Percentiles rank a stretch among this genome's conserved stretches.
Evolutionary conservation across 2,797 vertebrate species (phyloP).

Genomic region (Silurus aristotelis): DNA sequence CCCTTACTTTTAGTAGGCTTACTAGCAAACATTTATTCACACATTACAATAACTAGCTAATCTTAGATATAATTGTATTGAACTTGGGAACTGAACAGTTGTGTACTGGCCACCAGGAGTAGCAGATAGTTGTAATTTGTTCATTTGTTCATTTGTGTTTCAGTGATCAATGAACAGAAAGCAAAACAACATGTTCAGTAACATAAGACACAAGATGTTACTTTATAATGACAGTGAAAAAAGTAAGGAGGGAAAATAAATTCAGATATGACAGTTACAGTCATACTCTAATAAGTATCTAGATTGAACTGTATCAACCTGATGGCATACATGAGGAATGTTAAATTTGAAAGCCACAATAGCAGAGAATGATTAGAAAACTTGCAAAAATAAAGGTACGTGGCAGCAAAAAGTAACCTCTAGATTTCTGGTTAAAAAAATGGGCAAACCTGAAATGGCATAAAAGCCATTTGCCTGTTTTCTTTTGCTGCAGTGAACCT

Average conservation of each 20-base stretch:
- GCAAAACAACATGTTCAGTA: not conserved
- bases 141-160: not conserved
- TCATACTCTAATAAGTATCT: not conserved
- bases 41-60: not conserved
- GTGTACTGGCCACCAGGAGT: not conserved
- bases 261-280: not conserved
- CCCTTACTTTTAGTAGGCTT: not conserved
- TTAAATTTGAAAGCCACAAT: not conserved
- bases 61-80: not conserved
- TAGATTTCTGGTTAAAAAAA: too few species aligned
- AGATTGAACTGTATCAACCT: not conserved
- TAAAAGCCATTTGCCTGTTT: too few species aligned
- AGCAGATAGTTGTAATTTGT: not conserved
- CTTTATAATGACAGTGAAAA: not conserved
- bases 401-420: too few species aligned
- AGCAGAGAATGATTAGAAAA: too few species aligned
- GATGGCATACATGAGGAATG: not conserved
- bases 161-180: not conserved
- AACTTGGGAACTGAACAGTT: not conserved
- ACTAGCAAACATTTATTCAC: not conserved
- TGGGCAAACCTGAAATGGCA: too few species aligned
- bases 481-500: too few species aligned
- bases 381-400: too few species aligned
- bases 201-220: not conserved
- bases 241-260: not conserved